phyloP scores from a whole-genome alignment of 2,797 vertebrate genomes.

The Phoxinus dragarum region DNA sequence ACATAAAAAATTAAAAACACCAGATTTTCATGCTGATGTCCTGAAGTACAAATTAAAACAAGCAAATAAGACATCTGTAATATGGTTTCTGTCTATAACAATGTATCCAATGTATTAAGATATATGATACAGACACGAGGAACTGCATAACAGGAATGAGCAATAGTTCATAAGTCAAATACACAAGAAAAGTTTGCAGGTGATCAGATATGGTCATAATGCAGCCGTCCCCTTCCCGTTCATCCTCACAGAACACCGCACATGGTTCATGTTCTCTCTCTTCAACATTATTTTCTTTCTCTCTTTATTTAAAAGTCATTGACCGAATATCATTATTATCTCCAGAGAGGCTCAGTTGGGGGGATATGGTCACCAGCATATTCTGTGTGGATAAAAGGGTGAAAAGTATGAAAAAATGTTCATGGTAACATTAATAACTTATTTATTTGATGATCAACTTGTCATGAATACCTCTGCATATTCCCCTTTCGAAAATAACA shows the following conservation, averaged over 20 bases:
- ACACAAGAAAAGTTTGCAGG: background rate
- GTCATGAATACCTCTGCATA: conserved; percentile 44
- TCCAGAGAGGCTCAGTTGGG: conserved; percentile 11
- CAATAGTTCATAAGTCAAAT: conserved; percentile 2
- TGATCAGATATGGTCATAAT: background rate
- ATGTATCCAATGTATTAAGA: background rate
- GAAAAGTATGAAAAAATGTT: background rate
- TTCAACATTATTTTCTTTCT: background rate
- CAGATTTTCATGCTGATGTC: background rate
- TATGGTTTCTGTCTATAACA: background rate
- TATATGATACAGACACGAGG: background rate
- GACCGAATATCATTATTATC: conserved; percentile 40
- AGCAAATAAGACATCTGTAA: background rate
- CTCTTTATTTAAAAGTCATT: conserved; percentile 18
- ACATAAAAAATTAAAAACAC: background rate
- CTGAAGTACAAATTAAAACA: background rate
- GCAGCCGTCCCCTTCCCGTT: background rate
- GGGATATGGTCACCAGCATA: conserved; percentile 18
- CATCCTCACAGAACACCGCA: background rate
- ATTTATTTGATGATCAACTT: background rate
- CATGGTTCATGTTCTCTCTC: background rate
- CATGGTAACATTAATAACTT: background rate
- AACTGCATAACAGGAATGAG: background rate
- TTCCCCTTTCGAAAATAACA: conserved; percentile 81
- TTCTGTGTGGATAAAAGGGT: conserved; percentile 37